Percentiles rank a stretch among this genome's conserved stretches.
Conservation (phyloP, 1,140 invertebrate genomes). For the Diachasmimorpha longicaudata region DNA sequence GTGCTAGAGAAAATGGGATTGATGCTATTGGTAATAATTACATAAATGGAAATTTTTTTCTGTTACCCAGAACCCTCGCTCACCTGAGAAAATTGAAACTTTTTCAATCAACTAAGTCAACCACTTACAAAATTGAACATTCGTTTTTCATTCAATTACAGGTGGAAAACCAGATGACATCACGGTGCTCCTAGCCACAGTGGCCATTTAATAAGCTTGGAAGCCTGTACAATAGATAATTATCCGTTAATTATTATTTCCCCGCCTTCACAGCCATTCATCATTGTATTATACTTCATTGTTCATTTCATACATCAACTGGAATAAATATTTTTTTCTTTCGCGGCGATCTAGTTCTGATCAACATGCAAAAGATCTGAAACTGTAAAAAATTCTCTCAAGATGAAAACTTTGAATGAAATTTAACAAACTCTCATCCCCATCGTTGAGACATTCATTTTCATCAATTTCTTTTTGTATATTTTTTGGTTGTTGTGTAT, state of each 20-base stretch:
- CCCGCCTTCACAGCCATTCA: conserved; percentile 22
- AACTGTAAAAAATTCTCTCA: too few relatives aligned
- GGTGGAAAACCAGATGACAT: conserved; percentile 98
- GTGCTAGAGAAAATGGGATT: conserved; percentile 91
- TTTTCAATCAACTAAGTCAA: too few relatives aligned
- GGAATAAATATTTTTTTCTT: background rate
- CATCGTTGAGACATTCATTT: too few relatives aligned
- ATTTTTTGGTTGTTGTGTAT: too few relatives aligned
- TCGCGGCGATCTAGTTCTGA: background rate
- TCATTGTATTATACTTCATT: conserved; percentile 60
- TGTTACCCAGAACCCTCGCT: too few relatives aligned
- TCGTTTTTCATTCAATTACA: conserved; percentile 61
- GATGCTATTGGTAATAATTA: conserved; percentile 80
- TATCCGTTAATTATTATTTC: conserved; percentile 50
- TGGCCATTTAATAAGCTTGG: conserved; percentile 70
- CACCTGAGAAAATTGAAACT: background rate
- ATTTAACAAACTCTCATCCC: too few relatives aligned
- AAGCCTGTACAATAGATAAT: conserved; percentile 19
- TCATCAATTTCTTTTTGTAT: too few relatives aligned
- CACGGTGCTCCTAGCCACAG: conserved; percentile 91
- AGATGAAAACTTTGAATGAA: too few relatives aligned
- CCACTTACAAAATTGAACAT: too few relatives aligned
- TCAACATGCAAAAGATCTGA: too few relatives aligned
- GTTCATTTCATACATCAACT: conserved; percentile 28
- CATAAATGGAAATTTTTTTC: background rate